Evolutionary conservation across 1,140 invertebrate species (phyloP), one percentile per base, ranked within the genome.

Genomic region (Neodiprion lecontei): DNA sequence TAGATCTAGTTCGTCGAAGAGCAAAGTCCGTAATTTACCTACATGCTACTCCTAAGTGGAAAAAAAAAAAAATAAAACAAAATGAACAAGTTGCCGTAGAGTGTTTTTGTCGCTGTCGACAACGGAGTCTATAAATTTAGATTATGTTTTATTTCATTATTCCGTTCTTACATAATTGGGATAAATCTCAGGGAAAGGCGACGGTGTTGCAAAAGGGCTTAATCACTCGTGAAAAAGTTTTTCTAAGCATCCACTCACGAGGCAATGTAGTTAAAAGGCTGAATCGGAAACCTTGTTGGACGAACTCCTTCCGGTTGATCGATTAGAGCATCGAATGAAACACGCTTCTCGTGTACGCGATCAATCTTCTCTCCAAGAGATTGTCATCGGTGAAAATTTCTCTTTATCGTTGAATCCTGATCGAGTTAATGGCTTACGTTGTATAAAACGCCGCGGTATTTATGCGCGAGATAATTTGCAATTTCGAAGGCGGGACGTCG

Each of bases 271-370:
- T 61, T 61, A 12, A 9, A 12, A 0, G 11, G 0, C n/a, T 17
- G n/a, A 61, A 61, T 14, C 53, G 67, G 67, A 69, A 69, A 69
- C 21, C 40, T 7, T 23, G 17, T 69, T 23, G 67, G 40, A 69
- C 12, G 67, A 21, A 23, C 67, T 69, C 14, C 23, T 69, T 69
- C 23, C 67, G 67, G 67, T 69, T 69, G 67, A 69, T 69, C 67
- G 67, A 69, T 69, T 47, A 47, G 21, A 7, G 40, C 67, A 47
- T 69, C 67, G 67, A 23, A 69, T 21, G 67, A 47, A 69, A 69
- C 40, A 69, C 67, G 67, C 12, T 47, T 21, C 67, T 69, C 67
- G 40, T 69, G 67, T 69, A 47, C 67, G 21, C 23, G 67, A 69
- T 69, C 67, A 69, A 69, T 69, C 67, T 47, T 12, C 23, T 7